Evolutionary conservation across 30 jellyfish, hydroid and myxozoan species (phyloP).

Genomic region (Euphysa ruthae): DNA sequence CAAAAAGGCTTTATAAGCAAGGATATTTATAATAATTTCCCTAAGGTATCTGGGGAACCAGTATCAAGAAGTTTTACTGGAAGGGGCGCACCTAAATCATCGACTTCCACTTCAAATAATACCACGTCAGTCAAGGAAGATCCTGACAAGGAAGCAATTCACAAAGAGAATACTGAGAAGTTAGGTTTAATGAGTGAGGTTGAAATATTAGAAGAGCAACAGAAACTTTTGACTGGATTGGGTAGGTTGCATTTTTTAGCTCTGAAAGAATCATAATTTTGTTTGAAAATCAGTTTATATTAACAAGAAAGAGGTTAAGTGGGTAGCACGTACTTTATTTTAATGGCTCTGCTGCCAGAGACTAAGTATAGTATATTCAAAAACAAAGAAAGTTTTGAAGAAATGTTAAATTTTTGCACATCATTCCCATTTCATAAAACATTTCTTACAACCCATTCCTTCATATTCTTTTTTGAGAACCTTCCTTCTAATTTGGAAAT

Average conservation of each 20-base stretch:
- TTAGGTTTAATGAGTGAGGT: slow-evolving; percentile 29
- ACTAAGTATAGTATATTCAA: not conserved
- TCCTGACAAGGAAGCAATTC: slow-evolving; percentile 20
- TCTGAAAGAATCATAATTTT: not conserved
- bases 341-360: not conserved
- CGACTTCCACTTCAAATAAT: too few relatives aligned
- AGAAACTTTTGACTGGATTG: slow-evolving; percentile 28
- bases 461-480: too few relatives aligned
- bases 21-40: not conserved
- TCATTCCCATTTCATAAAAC: too few relatives aligned
- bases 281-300: too few relatives aligned
- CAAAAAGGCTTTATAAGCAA: too few relatives aligned
- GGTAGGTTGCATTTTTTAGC: slow-evolving; percentile 40
- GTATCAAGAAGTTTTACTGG: not conserved
- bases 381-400: not conserved
- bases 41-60: not conserved
- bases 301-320: too few relatives aligned
- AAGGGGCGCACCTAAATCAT: slow-evolving; percentile 4
- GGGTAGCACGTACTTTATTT: too few relatives aligned
- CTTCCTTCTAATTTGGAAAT: too few relatives aligned
- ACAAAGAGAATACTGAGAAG: slow-evolving; percentile 34
- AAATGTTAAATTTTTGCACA: not conserved
- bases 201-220: slow-evolving; percentile 42
- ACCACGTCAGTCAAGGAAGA: too few relatives aligned
- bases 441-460: too few relatives aligned